phyloP scores from a whole-genome alignment of 2,888 invertebrate genomes.

The Mesochorus sp. region DNA sequence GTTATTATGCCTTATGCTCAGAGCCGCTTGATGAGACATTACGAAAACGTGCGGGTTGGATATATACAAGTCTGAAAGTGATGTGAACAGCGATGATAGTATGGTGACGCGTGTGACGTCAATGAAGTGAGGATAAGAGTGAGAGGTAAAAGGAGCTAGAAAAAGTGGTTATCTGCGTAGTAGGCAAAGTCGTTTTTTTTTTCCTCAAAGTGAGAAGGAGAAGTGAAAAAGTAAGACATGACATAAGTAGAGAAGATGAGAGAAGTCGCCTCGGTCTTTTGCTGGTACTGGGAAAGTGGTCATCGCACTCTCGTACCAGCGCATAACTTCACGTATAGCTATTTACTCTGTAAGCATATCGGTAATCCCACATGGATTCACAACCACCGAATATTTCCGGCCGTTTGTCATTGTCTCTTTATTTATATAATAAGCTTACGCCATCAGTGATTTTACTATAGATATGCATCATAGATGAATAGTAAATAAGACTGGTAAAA shows the following conservation, averaged over 20 bases:
- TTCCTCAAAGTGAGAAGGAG: conserved; percentile 8
- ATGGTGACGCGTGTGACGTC: conserved; percentile 14
- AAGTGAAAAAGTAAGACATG: conserved; percentile 23
- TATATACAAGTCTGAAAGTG: background rate
- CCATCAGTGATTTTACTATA: no score
- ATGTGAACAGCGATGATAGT: conserved; percentile 3
- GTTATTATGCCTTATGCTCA: conserved; percentile 18
- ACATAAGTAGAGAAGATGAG: conserved; percentile 19
- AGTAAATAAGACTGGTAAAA: no score
- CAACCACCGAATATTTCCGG: conserved; percentile 25
- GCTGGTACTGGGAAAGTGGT: conserved; percentile 68
- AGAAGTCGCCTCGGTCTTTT: conserved; percentile 9
- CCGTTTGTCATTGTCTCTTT: conserved; percentile 1
- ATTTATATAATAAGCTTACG: conserved; percentile 13
- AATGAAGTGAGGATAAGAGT: conserved; percentile 19
- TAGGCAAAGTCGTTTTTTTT: conserved; percentile 16
- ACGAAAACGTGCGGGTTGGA: conserved; percentile 13
- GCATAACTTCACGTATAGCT: conserved; percentile 74
- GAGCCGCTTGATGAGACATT: conserved; percentile 2
- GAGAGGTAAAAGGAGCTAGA: conserved; percentile 1
- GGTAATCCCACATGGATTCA: conserved; percentile 18
- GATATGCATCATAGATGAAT: no score
- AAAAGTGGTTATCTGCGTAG: background rate
- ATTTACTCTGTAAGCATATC: conserved; percentile 62
- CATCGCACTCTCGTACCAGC: conserved; percentile 52